Base-by-base conservation (phyloP, 1,140 invertebrate genomes). In the Cotesia vestalis region DNA sequence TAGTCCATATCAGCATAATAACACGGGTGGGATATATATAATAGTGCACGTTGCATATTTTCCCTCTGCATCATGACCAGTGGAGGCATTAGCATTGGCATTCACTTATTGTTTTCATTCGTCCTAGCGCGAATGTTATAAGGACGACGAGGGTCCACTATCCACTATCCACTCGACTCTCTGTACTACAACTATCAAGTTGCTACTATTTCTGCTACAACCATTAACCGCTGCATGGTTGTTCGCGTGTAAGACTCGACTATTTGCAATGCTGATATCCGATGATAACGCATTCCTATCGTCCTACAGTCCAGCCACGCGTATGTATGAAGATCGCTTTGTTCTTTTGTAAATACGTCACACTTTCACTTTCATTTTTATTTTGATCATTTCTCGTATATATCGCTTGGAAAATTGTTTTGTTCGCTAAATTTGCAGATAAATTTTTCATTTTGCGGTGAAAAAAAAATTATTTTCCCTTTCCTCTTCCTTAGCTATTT, bases 231-330 rank as follows among this genome's bases (percentile, higher is more conserved):
- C 27, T 27, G 27, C 27, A 27, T 27, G 27, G 27, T 59, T 61
- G 72, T 52, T 72, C 74, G 75, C 77, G 76, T 75, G 79, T 77
- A 70, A 72, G 73, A 69, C 72, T 66, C 27, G 51, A 75, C 71
- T 77, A 80, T 83, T 81, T 79, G 78, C 79, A 79, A 80, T 80
- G 78, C 77, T 81, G 81, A 82, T 81, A 82, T 79, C 75, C 66
- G 75, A 79, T 79, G 79, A 82, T 82, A 81, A 79, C 77, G 74
- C 78, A 81, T 80, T 79, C 78, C 79, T 78, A 80, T 80, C 76
- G 76, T 76, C 74, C 75, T 68, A 63, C 71, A 46, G 6, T 5
- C 40, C 5, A 46, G 40, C 40, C 40, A 46, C 40, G 40, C 61
- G 46, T 53, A 55, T 14, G 40, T 66, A 34, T 46, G 62, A 60